phyloP scores from a whole-genome alignment of 1,140 invertebrate genomes.

The Brachionus rubens region DNA sequence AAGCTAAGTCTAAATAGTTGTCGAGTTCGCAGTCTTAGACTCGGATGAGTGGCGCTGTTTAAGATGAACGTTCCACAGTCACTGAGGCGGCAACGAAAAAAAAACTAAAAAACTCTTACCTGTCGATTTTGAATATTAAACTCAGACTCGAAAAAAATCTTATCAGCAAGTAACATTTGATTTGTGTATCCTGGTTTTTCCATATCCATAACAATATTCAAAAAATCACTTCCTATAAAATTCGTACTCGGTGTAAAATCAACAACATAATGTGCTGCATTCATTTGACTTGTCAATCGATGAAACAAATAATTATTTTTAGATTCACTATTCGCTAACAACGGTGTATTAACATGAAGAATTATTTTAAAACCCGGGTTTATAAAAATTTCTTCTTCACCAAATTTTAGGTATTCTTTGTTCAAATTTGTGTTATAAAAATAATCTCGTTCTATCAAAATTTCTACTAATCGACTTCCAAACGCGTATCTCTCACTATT shows the following conservation, averaged over 20 bases:
- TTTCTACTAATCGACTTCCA: constrained; percentile 4
- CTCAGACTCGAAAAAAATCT: constrained; percentile 14
- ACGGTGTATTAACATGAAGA: neutral
- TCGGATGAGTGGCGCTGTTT: too few species aligned
- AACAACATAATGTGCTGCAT: constrained; percentile 19
- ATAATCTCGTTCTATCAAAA: constrained; percentile 10
- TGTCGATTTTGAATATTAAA: constrained; percentile 12
- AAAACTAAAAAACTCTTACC: neutral
- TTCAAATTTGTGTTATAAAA: neutral
- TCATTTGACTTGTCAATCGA: neutral
- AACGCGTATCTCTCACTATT: neutral
- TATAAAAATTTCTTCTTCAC: constrained; percentile 11
- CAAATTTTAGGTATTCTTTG: constrained; percentile 27
- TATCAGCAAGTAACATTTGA: constrained; percentile 15
- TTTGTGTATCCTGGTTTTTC: constrained; percentile 25
- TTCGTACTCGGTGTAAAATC: neutral
- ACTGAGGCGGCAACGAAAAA: too few species aligned
- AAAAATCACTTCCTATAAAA: constrained; percentile 1
- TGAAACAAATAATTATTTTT: constrained; percentile 2
- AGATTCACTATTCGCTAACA: neutral
- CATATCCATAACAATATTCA: constrained; percentile 25
- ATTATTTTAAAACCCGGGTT: constrained; percentile 36
- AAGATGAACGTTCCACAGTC: too few species aligned
- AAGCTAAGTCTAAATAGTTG: too few species aligned
- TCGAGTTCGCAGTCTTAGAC: too few species aligned